Evolutionary conservation across 2,888 invertebrate genomes (phyloP).

Genomic region (Fabriciana adippe): DNA sequence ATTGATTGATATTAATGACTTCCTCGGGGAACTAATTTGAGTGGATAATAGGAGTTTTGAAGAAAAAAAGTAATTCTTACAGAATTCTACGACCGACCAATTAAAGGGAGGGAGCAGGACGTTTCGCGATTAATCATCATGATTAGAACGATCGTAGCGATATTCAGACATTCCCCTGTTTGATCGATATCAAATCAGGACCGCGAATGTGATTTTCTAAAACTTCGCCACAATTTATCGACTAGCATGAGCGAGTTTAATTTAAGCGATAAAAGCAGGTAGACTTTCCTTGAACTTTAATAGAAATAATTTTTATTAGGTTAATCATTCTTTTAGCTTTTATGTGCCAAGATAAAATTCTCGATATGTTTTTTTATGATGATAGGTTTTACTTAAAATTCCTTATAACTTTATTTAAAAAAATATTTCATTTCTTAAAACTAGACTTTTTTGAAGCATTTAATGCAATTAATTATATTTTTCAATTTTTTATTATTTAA

Average conservation of each 20-base stretch:
- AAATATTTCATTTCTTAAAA: too few species aligned
- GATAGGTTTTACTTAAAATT: too few species aligned
- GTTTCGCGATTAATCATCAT: constrained; percentile 41
- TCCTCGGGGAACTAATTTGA: constrained; percentile 74
- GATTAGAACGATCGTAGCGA: constrained; percentile 36
- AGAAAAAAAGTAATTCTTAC: constrained; percentile 69
- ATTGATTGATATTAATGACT: constrained; percentile 79
- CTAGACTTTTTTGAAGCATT: too few species aligned
- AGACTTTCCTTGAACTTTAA: not conserved
- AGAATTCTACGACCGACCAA: constrained; percentile 36
- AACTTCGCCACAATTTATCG: constrained; percentile 29
- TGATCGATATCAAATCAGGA: constrained; percentile 39
- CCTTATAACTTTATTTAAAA: too few species aligned
- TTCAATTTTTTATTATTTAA: too few species aligned
- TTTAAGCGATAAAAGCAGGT: not conserved
- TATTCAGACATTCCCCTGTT: constrained; percentile 39
- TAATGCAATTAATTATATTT: too few species aligned
- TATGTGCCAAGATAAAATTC: too few species aligned
- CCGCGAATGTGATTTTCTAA: constrained; percentile 31
- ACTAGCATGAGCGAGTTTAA: not conserved
- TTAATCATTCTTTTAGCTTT: too few species aligned
- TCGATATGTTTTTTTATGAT: too few species aligned
- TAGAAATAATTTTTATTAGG: not conserved
- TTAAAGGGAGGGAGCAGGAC: constrained; percentile 38
- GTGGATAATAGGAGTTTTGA: constrained; percentile 78